Conservation (phyloP, 2,113 vertebrate species). For the Pundamilia nyererei region DNA sequence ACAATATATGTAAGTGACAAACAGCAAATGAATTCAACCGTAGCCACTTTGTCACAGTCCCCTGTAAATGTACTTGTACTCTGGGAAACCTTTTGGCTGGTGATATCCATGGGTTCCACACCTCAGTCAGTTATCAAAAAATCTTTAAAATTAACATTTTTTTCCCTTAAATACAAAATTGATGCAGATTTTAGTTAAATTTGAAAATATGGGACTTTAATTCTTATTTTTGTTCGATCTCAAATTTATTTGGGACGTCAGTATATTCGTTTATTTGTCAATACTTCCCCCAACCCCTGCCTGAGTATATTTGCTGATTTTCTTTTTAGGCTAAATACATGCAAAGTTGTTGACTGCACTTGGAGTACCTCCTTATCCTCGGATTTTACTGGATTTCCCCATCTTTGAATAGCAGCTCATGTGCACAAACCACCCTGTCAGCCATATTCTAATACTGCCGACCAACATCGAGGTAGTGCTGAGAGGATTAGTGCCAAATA, state of each 20-base stretch:
- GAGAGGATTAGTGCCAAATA: slow-evolving; percentile 9
- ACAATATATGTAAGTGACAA: background rate
- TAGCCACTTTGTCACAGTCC: background rate
- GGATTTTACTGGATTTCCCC: background rate
- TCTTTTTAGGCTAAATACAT: background rate
- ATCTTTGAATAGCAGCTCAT: background rate
- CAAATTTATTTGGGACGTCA: background rate
- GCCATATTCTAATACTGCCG: background rate
- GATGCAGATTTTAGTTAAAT: background rate
- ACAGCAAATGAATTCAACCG: background rate
- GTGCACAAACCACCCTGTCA: background rate
- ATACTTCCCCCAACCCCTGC: background rate
- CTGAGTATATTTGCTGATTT: background rate
- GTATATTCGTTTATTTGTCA: background rate
- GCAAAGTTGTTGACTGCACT: background rate
- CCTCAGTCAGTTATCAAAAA: background rate
- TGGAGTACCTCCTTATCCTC: background rate
- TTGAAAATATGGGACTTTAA: background rate
- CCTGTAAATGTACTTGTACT: background rate
- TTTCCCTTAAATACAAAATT: background rate
- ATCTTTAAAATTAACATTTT: background rate
- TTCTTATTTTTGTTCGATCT: background rate
- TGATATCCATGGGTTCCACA: background rate
- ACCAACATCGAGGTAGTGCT: background rate
- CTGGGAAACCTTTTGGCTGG: background rate